Base-by-base conservation (phyloP, 2,797 vertebrate species). In the Schizothorax lantsangensis region DNA sequence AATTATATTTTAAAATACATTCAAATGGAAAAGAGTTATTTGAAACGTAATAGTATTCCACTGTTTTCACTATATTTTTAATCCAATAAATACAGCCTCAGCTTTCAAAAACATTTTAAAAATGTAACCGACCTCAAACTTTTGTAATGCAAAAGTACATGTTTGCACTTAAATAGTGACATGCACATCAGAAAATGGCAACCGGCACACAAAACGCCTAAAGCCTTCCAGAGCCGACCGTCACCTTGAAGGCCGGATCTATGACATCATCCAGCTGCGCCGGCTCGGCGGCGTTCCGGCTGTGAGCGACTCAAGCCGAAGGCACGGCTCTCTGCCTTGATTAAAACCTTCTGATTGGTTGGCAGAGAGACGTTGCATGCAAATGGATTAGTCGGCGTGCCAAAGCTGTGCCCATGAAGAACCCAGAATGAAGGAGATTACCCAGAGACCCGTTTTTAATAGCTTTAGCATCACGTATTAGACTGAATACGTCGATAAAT, bases 181-280 rank as follows among this genome's bases (percentile, higher is more conserved):
- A 30, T 26, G n/a, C 57, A 47, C 23, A 64, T 17, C 57, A 19
- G 10, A 43, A 59, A 19, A 9, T 15, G 14, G 6, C 62, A 21
- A 19, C 15, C 10, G 21, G 47, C 64, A 57, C 74, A 69, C 43
- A 17, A 26, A 33, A 49, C 38, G 59, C 47, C 62, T 54, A 19
- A 66, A 54, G 74, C 10, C 33, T 21, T 66, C 62, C 79, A n/a
- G 83, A 49, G 83, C 71, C 86, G 86, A 79, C 87, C 80, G 38
- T 40, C 87, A 81, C 79, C 87, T 87, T 49, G 75, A 86, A 81
- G 83, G 72, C 85, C 77, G 66, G 83, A 79, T 78, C 52, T 88
- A 78, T 89, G 88, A 89, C 88, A 89, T 90, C 89, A 90, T 87
- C 89, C n/a, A 77, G 77, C 89, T 81, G 83, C 73, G 86, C 77